Evolutionary conservation across 1,140 invertebrate genomes (phyloP), one percentile per base, ranked within the genome.

Genomic region (Liolophura sinensis): DNA sequence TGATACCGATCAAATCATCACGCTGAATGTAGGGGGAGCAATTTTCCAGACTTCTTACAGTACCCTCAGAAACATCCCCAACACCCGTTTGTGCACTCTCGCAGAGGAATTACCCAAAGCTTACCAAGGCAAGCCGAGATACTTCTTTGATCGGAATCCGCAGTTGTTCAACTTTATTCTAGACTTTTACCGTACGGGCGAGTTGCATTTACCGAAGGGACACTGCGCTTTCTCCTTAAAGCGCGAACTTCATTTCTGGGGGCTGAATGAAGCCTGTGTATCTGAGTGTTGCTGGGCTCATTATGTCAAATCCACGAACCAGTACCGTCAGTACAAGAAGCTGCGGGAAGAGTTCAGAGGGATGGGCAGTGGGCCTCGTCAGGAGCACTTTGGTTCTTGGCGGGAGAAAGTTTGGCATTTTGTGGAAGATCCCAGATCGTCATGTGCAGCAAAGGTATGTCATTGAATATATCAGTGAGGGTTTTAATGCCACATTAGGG

Each of bases 351-450:
- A 40, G 9, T 40, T 40, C 31, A 3, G 31, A 40, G 31, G 31
- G 9, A 40, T 40, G 31, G 31, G 31, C 3, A 40, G 31, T 40
- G 31, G 31, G 9, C 31, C 31, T 9, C 31, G 31, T 40, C 31
- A 40, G 31, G 31, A 40, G 31, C 31, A 40, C 9, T 40, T 40
- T 9, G 31, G 31, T 40, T 40, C 31, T 40, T 40, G 3, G 31
- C 31, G 3, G 31, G 31, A 40, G 31, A 40, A 40, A 40, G 31
- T 82, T 16, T 84, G 83, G 83, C 75, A 66, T 54, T 64, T 82
- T 14, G 66, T 85, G n/a, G 80, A 84, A 62, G 77, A 83, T 59
- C 79, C 78, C 0, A 69, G 69, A 31, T 78, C 82, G 16, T 80
- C 78, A n/a, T 66, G 18, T 15, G 65, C 68, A 5, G 80, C 82